Evolutionary conservation across 2,888 invertebrate species (phyloP).

Genomic region (Troides oblongomaculatus): DNA sequence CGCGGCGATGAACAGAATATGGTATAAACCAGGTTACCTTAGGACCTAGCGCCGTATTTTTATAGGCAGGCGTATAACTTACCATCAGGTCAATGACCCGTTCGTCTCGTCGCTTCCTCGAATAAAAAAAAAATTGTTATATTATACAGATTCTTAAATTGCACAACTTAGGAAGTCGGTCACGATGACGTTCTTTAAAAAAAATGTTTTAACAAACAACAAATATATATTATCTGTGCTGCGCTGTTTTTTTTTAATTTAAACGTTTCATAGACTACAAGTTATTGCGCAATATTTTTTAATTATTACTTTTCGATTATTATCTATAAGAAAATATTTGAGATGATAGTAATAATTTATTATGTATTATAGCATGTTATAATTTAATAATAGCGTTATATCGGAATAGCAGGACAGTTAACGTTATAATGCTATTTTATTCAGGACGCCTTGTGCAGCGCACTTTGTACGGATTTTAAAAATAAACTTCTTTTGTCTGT

Average conservation of each 20-base stretch:
- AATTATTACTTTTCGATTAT: too few relatives aligned
- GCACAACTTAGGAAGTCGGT: not conserved
- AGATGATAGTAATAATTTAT: too few relatives aligned
- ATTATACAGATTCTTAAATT: not conserved
- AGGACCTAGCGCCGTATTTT: too few relatives aligned
- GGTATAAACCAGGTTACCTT: too few relatives aligned
- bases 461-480: slow-evolving; percentile 46
- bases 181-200: not conserved
- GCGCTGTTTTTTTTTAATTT: not conserved
- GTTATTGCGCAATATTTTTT: too few relatives aligned
- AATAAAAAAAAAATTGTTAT: not conserved
- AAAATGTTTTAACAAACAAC: not conserved
- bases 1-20: too few relatives aligned
- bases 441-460: slow-evolving; percentile 1
- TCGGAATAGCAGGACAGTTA: slow-evolving; percentile 20
- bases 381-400: not conserved
- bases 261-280: not conserved
- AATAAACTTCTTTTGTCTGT: slow-evolving; percentile 59
- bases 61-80: too few relatives aligned
- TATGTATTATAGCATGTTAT: not conserved
- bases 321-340: too few relatives aligned
- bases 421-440: not conserved
- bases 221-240: not conserved
- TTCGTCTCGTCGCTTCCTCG: too few relatives aligned
- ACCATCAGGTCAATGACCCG: too few relatives aligned